Base-by-base conservation (phyloP, 2,888 invertebrate species). In the Drosophila austrosaltans region DNA sequence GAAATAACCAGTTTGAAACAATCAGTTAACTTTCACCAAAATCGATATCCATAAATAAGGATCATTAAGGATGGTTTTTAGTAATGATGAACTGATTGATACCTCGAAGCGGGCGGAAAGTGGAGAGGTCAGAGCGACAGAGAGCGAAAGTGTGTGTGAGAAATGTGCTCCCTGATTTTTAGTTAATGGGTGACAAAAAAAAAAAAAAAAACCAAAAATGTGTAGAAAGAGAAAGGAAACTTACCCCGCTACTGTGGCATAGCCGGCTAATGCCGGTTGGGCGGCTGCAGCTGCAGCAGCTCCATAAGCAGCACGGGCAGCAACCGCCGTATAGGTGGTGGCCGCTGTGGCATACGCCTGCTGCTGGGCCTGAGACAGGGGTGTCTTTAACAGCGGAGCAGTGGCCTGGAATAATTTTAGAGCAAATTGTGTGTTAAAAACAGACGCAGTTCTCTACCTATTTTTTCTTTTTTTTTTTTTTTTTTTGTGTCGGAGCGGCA, bases 261-360 rank as follows among this genome's bases (percentile, higher is more conserved):
- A 95, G 90, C 96, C 96, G 82, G 96, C 95, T 79, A 96, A 96
- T 78, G 92, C 83, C 66, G 92, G 92, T 76, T 92, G 93, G 72
- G 92, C 89, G 77, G 92, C 94, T 78, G 95, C 94, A 76, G 94
- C 95, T 72, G 96, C 96, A 81, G 94, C 95, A 72, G 96, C 96
- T 84, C 95, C 95, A 87, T 96, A 96, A 81, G 96, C 97, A 79
- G 96, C 97, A 82, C 96, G 94, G 79, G 96, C 96, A 80, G 97
- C 97, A 40, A 96, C 97, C 75, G 96, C 96, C 91, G 97, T 96
- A 93, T 97, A 97, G 78, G 96, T 96, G 66, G 96, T 97, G 86
- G 97, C 97, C 76, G 97, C 96, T 72, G 96, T 96, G 91, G 97
- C 96, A 91, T 97, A 97, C 88, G 96, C 96, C 94, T 97, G 96